Evolutionary conservation across 1,140 invertebrate genomes (phyloP).

Genomic region (Drosophila ohnishii): DNA sequence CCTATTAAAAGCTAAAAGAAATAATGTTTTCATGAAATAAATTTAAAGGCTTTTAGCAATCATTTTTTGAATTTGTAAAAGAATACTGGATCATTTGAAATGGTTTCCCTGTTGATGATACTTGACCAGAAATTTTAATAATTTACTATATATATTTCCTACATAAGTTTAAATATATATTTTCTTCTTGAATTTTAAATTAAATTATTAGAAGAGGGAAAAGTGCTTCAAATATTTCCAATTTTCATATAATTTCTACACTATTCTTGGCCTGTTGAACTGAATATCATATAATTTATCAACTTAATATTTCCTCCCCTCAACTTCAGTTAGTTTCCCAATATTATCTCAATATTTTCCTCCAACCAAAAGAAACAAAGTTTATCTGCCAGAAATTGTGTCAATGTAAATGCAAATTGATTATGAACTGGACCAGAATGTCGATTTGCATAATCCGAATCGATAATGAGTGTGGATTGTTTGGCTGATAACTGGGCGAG

Average conservation of each 20-base stretch:
- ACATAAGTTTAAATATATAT: no score
- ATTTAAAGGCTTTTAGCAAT: no score
- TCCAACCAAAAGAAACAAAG: background rate
- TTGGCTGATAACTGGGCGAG: background rate
- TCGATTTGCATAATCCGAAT: constrained; percentile 46
- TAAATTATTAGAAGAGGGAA: background rate
- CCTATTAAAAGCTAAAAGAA: background rate
- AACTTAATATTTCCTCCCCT: background rate
- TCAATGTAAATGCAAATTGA: constrained; percentile 24
- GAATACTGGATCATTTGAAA: no score
- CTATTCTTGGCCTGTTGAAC: background rate
- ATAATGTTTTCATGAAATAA: no score
- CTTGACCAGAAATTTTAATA: no score
- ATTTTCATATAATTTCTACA: background rate
- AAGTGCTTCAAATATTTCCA: background rate
- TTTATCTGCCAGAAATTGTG: constrained; percentile 1
- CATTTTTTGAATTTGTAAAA: background rate
- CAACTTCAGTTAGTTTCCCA: background rate
- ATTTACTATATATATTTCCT: no score
- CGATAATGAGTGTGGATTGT: constrained; percentile 45
- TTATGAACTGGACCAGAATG: constrained; percentile 14
- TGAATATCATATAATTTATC: background rate
- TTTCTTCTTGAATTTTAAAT: no score
- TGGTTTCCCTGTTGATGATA: no score
- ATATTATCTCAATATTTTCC: constrained; percentile 3